Evolutionary conservation across 2,888 invertebrate species (phyloP).

Genomic region (Drosophila formosana): DNA sequence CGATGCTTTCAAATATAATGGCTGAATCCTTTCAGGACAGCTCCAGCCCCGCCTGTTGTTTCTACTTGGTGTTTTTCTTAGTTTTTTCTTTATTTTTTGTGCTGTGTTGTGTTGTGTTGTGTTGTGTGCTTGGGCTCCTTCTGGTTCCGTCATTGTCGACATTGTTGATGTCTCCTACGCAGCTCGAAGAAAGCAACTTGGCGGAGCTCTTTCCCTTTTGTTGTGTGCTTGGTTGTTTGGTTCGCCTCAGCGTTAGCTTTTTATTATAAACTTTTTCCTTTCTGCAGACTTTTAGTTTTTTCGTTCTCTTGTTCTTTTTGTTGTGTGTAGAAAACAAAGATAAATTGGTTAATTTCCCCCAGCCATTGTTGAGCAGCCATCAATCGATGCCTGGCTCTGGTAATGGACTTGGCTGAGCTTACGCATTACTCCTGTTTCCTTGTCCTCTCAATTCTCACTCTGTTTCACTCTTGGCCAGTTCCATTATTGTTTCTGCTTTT

Average conservation of each 20-base stretch:
- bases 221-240: constrained; percentile 59
- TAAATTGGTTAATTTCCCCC: constrained; percentile 85
- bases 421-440: constrained; percentile 65
- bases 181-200: constrained; percentile 25
- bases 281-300: constrained; percentile 34
- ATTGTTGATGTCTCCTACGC: constrained; percentile 62
- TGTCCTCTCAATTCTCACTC: constrained; percentile 31
- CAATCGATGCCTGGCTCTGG: constrained; percentile 84
- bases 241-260: constrained; percentile 51
- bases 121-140: constrained; percentile 28
- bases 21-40: constrained; percentile 72
- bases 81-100: constrained; percentile 18
- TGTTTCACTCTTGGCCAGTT: constrained; percentile 24
- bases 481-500: constrained; percentile 34
- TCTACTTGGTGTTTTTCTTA: constrained; percentile 38
- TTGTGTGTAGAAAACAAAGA: constrained; percentile 83
- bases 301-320: constrained; percentile 19
- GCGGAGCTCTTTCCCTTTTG: constrained; percentile 50
- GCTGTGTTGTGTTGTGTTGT: neutral
- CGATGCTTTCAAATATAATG: constrained; percentile 60
- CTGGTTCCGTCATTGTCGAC: constrained; percentile 69
- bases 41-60: constrained; percentile 59
- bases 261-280: constrained; percentile 70
- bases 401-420: constrained; percentile 84
- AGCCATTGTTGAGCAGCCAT: constrained; percentile 84